Percentiles rank a stretch among this genome's conserved stretches.
Conservation (phyloP, 2,113 vertebrate genomes). For the Pterocles orientalis region DNA sequence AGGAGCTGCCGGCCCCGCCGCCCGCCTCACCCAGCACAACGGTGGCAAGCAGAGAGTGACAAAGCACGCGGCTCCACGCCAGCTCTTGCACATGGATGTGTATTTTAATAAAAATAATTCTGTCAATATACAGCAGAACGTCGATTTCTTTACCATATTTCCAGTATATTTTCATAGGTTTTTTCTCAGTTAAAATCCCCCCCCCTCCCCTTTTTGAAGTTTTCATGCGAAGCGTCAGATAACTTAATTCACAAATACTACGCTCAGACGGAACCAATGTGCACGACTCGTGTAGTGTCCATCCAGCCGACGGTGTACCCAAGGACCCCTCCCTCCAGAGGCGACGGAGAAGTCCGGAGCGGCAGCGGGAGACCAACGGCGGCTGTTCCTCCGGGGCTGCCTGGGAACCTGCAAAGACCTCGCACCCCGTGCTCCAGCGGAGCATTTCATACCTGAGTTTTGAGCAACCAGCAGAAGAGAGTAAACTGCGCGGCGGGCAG, state of each 20-base stretch:
- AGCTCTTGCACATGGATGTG: conserved; percentile 87
- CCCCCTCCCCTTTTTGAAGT: conserved; percentile 72
- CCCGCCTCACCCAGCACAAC: accelerated
- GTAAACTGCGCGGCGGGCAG: neutral
- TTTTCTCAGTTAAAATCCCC: conserved; percentile 84
- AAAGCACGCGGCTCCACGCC: conserved; percentile 24
- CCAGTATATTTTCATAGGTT: conserved; percentile 87
- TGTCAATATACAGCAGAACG: conserved; percentile 98
- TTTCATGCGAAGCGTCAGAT: conserved; percentile 92
- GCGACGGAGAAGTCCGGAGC: neutral
- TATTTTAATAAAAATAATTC: conserved; percentile 99
- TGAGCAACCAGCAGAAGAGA: conserved; percentile 70
- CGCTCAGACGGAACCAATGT: conserved; percentile 87
- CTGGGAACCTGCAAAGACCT: conserved; percentile 35
- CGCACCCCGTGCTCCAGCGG: conserved; percentile 59
- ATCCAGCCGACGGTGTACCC: conserved; percentile 49
- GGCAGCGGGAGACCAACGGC: neutral
- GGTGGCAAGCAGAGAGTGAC: neutral
- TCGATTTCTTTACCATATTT: conserved; percentile 85
- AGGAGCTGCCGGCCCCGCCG: accelerated
- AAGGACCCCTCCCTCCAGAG: neutral
- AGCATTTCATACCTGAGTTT: conserved; percentile 83
- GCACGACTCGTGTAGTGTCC: conserved; percentile 79
- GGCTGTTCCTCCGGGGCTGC: neutral
- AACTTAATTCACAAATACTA: conserved; percentile 90